These are phyloP conservation scores for Pimpla rufipes DNA, from an alignment of 2,888 invertebrate species.

Conservation along the genomic window DNA sequence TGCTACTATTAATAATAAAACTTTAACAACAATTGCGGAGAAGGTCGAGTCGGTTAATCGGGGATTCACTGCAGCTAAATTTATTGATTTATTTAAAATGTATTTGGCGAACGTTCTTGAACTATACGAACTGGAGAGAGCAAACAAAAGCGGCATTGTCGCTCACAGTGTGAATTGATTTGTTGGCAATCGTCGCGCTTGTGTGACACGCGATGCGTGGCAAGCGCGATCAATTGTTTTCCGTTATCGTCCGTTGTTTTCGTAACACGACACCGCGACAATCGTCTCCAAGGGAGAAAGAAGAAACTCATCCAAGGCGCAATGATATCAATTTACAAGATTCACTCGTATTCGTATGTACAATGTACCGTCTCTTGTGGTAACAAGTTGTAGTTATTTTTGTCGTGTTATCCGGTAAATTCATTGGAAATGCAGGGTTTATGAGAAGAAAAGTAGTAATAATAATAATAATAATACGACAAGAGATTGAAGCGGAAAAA, in stretches of 20 bases:
- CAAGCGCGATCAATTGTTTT: constrained; percentile 44
- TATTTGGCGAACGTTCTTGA: background rate
- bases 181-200: background rate
- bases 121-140: background rate
- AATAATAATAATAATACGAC: background rate
- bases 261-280: constrained; percentile 53
- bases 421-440: no score
- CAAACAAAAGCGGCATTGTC: constrained; percentile 6
- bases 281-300: constrained; percentile 28
- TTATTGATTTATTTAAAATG: background rate
- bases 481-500: background rate
- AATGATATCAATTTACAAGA: background rate
- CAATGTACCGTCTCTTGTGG: no score
- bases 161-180: background rate
- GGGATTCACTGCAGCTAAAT: no score
- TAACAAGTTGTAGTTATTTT: no score
- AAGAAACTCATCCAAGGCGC: background rate
- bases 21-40: background rate
- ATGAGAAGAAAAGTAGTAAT: no score
- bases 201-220: constrained; percentile 1
- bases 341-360: background rate
- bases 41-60: background rate
- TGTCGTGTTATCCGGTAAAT: no score
- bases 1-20: no score
- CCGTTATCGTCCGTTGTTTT: constrained; percentile 56